A percentile compares a stretch with the other conserved stretches of the same genome.
phyloP scores from a whole-genome alignment of 2,888 invertebrate genomes.

The Trichacis sp. region DNA sequence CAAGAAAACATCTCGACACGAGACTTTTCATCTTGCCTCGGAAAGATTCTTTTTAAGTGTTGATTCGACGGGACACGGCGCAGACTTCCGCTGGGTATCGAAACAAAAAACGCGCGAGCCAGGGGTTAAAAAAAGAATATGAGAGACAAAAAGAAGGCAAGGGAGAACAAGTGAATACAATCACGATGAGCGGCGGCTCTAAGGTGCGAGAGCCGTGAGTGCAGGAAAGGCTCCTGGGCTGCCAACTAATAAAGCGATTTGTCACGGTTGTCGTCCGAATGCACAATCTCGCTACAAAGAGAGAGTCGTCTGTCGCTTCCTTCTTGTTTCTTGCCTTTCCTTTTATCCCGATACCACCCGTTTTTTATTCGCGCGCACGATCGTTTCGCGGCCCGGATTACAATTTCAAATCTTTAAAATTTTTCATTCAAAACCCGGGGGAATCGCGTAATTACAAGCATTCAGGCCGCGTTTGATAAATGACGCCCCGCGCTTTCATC shows the following conservation, averaged over 20 bases:
- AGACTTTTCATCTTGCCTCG: too few relatives aligned
- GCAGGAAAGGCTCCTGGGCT: constrained; percentile 64
- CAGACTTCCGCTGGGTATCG: constrained; percentile 2
- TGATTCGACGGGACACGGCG: constrained; percentile 2
- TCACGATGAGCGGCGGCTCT: constrained; percentile 57
- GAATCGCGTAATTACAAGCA: too few relatives aligned
- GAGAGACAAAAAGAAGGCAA: constrained; percentile 2
- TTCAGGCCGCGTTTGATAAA: constrained; percentile 1
- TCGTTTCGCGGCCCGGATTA: not conserved
- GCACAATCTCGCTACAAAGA: constrained; percentile 61
- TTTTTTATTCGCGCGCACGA: constrained; percentile 15
- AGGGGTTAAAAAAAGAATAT: constrained; percentile 3
- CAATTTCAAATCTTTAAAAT: not conserved
- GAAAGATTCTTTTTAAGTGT: too few relatives aligned
- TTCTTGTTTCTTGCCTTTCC: constrained; percentile 25
- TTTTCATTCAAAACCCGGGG: too few relatives aligned
- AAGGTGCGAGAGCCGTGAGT: constrained; percentile 53
- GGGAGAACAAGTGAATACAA: constrained; percentile 52
- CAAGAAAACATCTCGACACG: too few relatives aligned
- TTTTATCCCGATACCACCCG: constrained; percentile 7
- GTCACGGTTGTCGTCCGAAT: constrained; percentile 68
- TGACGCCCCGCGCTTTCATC: not conserved
- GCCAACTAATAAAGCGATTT: constrained; percentile 69
- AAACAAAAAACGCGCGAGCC: not conserved
- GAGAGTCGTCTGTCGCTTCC: constrained; percentile 46